Conservation (phyloP, 2,797 vertebrate species). For the Sciaenops ocellatus region DNA sequence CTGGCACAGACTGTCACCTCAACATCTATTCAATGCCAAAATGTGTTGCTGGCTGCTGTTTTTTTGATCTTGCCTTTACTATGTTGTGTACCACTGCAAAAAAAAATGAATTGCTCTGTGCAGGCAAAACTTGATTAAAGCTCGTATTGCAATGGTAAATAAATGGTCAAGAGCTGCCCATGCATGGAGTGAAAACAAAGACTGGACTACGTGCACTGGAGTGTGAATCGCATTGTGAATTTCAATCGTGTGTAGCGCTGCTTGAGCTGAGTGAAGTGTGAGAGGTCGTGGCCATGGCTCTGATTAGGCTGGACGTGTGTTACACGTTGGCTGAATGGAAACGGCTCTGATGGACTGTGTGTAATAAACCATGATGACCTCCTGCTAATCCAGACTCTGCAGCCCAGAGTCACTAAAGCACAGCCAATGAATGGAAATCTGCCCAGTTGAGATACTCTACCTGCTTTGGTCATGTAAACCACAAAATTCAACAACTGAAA, state of each 20-base stretch:
- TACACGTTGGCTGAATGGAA: conserved; percentile 45
- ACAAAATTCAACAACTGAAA: neutral
- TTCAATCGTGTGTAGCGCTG: conserved; percentile 29
- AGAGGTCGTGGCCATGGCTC: conserved; percentile 18
- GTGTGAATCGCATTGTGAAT: conserved; percentile 36
- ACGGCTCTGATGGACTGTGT: conserved; percentile 53
- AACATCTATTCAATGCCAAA: neutral
- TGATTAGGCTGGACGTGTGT: conserved; percentile 56
- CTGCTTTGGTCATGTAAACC: neutral
- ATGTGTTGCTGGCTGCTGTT: neutral
- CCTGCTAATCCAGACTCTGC: conserved; percentile 48
- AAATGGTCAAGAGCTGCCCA: conserved; percentile 16
- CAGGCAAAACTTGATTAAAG: conserved; percentile 19
- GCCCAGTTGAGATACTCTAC: neutral
- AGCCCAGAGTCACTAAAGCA: conserved; percentile 23
- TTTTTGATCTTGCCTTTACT: neutral
- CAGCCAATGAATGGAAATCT: neutral
- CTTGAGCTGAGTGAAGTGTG: conserved; percentile 26
- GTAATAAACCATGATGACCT: conserved; percentile 64
- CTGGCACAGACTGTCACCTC: neutral
- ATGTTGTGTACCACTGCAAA: neutral
- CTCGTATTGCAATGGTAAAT: conserved; percentile 16
- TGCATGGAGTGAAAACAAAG: conserved; percentile 57
- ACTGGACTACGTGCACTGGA: conserved; percentile 14
- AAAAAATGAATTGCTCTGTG: neutral